phyloP scores from a whole-genome alignment of 2,797 vertebrate genomes.

The Phrynocephalus guinanensis region DNA sequence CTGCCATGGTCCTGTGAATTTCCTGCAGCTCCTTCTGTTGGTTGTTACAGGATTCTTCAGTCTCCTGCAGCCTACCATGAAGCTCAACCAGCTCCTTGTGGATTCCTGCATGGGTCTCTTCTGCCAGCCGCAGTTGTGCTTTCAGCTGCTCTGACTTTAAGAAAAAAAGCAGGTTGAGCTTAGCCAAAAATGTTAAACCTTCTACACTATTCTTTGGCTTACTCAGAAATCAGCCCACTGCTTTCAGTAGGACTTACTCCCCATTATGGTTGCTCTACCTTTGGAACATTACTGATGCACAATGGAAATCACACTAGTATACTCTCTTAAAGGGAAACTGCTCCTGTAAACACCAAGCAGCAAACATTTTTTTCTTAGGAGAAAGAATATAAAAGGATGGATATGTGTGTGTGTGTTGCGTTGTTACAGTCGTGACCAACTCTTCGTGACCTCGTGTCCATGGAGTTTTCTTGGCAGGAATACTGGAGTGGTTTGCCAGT shows the following conservation, averaged over 20 bases:
- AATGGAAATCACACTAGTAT: neutral
- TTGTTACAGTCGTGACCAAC: too few species aligned
- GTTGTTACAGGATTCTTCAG: slow-evolving; percentile 73
- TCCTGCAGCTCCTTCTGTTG: slow-evolving; percentile 80
- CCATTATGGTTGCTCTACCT: neutral
- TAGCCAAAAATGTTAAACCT: neutral
- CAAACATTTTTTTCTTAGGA: neutral
- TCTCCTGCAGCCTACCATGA: slow-evolving; percentile 77
- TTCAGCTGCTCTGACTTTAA: slow-evolving; percentile 79
- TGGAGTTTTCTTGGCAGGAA: too few species aligned
- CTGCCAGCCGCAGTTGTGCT: slow-evolving; percentile 74
- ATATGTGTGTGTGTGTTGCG: too few species aligned
- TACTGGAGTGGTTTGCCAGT: too few species aligned
- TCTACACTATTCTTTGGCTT: neutral
- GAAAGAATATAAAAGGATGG: neutral
- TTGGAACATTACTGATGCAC: neutral
- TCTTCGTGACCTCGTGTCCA: too few species aligned
- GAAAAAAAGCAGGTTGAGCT: neutral
- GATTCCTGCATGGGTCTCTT: slow-evolving; percentile 72
- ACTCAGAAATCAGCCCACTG: neutral
- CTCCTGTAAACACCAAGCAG: neutral
- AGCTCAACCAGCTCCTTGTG: slow-evolving; percentile 78
- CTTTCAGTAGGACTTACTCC: neutral
- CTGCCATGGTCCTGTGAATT: slow-evolving; percentile 72
- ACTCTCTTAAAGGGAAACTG: neutral